Evolutionary conservation across 2,888 invertebrate species (phyloP), one percentile per base, ranked within the genome.

Genomic region (Macaria notata): DNA sequence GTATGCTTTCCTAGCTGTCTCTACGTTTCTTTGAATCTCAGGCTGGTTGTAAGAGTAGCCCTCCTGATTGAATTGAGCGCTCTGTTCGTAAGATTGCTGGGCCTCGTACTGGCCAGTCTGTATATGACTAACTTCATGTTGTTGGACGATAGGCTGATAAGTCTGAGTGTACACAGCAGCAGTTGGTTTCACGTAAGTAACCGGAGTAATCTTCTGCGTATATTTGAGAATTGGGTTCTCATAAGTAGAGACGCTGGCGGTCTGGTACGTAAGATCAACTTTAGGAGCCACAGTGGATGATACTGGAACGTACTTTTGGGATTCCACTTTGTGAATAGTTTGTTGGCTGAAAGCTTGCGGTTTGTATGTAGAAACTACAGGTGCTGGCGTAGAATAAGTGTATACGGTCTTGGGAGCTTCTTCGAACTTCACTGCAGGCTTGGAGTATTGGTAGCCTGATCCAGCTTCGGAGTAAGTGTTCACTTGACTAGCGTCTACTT

Each of bases 31-130:
- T 70, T 88, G 88, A 47, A 87, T 86, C 78, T 88, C 90, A 4
- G 90, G 89, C 64, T 88, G 87, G 52, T 66, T 81, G 56, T 87
- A 88, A 0, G 82, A 77, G 60, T 86, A 85, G 4, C 78, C 82
- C 71, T 59, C 59, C 31, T 84, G 79, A 50, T 71, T 77, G 9
- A 82, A 54, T 46, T 79, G 78, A 1, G 75, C 56, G 51, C 76
- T 78, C 62, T 81, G 79, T 33, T 70, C 68, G 46, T 75, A 78
- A 46, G 69, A 65, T 63, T 78, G 73, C 58, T 83, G 75, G n/a
- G 47, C 60, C 49, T 84, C 75, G 43, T 83, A 84, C 57, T 78
- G 73, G 2, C 68, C 69, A 29, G 82, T 83, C 55, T 81, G 81
- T 46, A 75, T 63, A 39, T 84, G 83, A 54, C 70, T 83, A 0